phyloP scores from a whole-genome alignment of 1,140 invertebrate genomes.

The Diploscapter pachys region DNA sequence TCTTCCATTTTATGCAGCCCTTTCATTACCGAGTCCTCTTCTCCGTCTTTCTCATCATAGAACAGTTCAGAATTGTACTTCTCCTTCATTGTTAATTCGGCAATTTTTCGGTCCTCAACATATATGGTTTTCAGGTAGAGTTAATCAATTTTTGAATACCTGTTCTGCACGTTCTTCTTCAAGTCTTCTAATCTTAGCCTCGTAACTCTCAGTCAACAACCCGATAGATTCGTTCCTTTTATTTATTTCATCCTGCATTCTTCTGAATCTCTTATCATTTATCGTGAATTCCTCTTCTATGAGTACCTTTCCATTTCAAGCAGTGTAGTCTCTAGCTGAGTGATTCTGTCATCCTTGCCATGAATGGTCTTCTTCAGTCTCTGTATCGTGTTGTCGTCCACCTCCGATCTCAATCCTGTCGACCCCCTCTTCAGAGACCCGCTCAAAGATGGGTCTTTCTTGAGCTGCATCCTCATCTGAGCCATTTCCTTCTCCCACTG shows the following conservation, averaged over 20 bases:
- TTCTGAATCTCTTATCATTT: constrained; percentile 17
- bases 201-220: constrained; percentile 14
- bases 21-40: constrained; percentile 16
- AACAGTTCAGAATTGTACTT: constrained; percentile 21
- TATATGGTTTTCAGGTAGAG: no score
- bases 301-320: constrained; percentile 22
- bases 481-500: constrained; percentile 41
- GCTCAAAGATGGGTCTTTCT: constrained; percentile 18
- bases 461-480: constrained; percentile 36
- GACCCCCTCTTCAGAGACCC: constrained; percentile 16
- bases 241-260: constrained; percentile 27
- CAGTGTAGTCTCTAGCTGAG: constrained; percentile 32
- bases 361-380: constrained; percentile 37
- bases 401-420: background rate
- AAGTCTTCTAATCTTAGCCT: constrained; percentile 17
- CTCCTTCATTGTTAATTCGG: constrained; percentile 26
- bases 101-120: constrained; percentile 16
- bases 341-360: constrained; percentile 35
- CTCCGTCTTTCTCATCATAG: background rate
- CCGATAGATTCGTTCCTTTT: constrained; percentile 17
- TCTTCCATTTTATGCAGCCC: constrained; percentile 31
- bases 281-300: background rate
- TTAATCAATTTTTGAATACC: no score
- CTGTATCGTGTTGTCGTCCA: constrained; percentile 7
- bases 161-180: constrained; percentile 19